Evolutionary conservation across 2,888 invertebrate genomes (phyloP).

Genomic region (Dusona sp.): DNA sequence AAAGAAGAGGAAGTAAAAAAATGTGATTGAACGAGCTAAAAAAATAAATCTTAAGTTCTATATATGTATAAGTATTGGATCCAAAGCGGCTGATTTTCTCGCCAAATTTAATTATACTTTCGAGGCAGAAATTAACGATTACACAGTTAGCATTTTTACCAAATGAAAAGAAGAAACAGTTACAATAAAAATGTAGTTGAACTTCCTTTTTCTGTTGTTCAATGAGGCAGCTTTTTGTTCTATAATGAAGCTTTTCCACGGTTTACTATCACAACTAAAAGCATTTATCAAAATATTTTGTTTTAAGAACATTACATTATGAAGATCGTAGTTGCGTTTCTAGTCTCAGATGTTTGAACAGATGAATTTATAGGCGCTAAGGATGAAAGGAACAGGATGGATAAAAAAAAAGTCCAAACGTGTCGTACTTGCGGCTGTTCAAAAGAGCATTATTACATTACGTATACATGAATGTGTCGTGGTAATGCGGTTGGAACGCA

Average conservation of each 20-base stretch:
- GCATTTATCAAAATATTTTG: neutral
- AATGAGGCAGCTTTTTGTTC: neutral
- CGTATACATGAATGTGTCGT: conserved; percentile 64
- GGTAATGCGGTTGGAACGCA: conserved; percentile 43
- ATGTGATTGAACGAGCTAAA: conserved; percentile 25
- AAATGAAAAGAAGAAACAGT: neutral
- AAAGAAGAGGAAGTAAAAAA: conserved; percentile 48
- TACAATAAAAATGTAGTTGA: neutral
- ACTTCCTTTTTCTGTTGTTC: neutral
- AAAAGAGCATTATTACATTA: conserved; percentile 65
- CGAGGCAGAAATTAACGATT: conserved; percentile 45
- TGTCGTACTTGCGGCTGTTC: conserved; percentile 42
- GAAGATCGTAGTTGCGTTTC: neutral
- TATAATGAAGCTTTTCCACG: neutral
- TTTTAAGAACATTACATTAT: neutral
- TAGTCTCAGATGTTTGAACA: neutral
- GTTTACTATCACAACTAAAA: neutral
- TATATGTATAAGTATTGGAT: neutral
- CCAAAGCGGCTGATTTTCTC: conserved; percentile 30
- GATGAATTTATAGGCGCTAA: neutral
- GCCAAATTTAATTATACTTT: conserved; percentile 49
- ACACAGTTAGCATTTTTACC: conserved; percentile 12
- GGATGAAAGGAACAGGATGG: neutral
- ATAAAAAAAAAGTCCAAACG: conserved; percentile 12
- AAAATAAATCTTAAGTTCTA: conserved; percentile 1